Evolutionary conservation across 2,113 vertebrate species (phyloP).

Genomic region (Notarius quadriscutis): DNA sequence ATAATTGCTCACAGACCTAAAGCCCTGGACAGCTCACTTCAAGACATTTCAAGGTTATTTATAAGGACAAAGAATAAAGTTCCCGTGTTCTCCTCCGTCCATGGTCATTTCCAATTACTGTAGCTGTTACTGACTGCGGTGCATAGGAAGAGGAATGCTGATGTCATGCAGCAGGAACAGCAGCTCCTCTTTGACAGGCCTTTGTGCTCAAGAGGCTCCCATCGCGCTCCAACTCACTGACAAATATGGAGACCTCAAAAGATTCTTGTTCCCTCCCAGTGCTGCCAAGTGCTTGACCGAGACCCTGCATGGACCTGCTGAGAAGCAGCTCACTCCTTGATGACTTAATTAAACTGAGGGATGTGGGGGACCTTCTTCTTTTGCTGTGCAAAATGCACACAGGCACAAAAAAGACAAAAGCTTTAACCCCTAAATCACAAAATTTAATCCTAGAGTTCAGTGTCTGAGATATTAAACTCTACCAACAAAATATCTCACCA

Average conservation of each 20-base stretch:
- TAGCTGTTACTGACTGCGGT: conserved; percentile 21
- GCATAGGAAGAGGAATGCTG: conserved; percentile 38
- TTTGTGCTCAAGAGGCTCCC: conserved; percentile 39
- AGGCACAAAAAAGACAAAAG: neutral
- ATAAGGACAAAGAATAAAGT: neutral
- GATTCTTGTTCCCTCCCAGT: conserved; percentile 3
- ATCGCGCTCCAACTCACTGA: conserved; percentile 20
- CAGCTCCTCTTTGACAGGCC: neutral
- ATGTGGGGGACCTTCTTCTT: neutral
- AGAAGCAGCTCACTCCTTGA: conserved; percentile 2
- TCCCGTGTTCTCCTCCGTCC: neutral
- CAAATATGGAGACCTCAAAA: conserved; percentile 40
- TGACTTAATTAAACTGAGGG: conserved; percentile 43
- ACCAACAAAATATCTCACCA: neutral
- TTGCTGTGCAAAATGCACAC: neutral
- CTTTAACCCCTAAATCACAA: neutral
- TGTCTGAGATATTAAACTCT: neutral
- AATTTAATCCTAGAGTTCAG: neutral
- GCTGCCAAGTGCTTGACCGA: neutral
- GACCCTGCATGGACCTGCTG: conserved; percentile 12
- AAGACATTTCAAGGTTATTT: neutral
- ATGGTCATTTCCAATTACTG: conserved; percentile 32
- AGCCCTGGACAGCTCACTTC: neutral
- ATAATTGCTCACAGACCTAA: neutral
- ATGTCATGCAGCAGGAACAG: conserved; percentile 35